Evolutionary conservation across 2,113 vertebrate genomes (phyloP).

Genomic region (Caretta caretta): DNA sequence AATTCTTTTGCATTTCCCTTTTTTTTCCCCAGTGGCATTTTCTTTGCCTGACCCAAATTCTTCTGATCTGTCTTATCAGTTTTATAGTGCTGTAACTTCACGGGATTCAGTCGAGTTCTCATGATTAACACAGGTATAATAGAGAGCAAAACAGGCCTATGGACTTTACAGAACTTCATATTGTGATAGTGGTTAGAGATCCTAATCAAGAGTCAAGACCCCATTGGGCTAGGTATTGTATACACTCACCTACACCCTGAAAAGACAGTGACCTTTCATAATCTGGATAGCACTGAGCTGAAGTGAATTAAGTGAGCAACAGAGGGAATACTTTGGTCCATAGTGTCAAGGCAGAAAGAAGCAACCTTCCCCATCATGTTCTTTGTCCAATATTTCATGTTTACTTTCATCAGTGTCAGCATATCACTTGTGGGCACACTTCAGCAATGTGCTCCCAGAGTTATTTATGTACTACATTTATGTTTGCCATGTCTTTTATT

Average conservation of each 20-base stretch:
- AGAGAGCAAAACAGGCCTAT: background rate
- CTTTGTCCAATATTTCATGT: constrained; percentile 18
- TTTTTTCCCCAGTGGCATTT: background rate
- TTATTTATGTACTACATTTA: constrained; percentile 55
- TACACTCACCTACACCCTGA: background rate
- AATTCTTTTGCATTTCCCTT: constrained; percentile 2
- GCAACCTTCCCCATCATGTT: background rate
- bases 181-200: background rate
- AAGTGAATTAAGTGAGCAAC: background rate
- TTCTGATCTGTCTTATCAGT: background rate
- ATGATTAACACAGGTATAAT: background rate
- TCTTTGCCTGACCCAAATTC: background rate
- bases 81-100: background rate
- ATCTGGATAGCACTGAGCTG: background rate
- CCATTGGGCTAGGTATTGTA: background rate
- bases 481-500: constrained; percentile 62
- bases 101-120: background rate
- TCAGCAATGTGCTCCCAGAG: constrained; percentile 11
- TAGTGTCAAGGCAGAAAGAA: background rate
- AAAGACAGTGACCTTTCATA: background rate
- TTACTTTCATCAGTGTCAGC: background rate
- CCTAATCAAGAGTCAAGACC: background rate
- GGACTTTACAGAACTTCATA: background rate
- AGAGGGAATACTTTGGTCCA: background rate
- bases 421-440: constrained; percentile 2